Evolutionary conservation across 2,888 invertebrate genomes (phyloP), one percentile per base, ranked within the genome.

Genomic region (Sesamia inferens): DNA sequence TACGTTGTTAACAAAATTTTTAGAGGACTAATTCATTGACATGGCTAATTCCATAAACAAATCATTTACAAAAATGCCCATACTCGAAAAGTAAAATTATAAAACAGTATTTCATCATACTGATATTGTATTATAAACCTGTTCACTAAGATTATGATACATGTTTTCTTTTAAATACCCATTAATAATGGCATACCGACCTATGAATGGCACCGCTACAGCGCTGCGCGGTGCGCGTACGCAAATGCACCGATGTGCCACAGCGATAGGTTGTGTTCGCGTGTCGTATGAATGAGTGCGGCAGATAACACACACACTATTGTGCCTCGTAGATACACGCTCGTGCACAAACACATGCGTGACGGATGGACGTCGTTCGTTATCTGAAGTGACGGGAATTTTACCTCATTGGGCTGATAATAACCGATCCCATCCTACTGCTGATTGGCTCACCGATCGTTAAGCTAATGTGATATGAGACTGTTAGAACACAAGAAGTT

Each of bases 191-290:
- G 82, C 47, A 70, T 81, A 76, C 71, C 77, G 74, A 83, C 74
- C 64, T 77, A 89, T 91, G 90, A 90, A 90, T 90, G 90, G 79
- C 83, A 62, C 55, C 19, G 69, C 71, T 63, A 13, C 24, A 69
- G 79, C 71, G 68, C 62, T 73, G 81, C 76, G 79, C 71, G 68
- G 61, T 73, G 81, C 76, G 82, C 84, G 84, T 88, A 84, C 82
- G 82, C 83, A 82, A 81, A 80, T 78, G 70, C 78, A 78, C 74
- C 74, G 76, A 79, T 69, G 67, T 73, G 71, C 68, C 69, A 74
- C 86, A 73, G 70, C 63, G 65, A 71, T 70, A 68, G 66, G 64
- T 31, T 61, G 31, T 16, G 57, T 51, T 31, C 62, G 31, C 24
- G 57, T 51, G 65, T 67, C 55, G 69, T 79, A 81, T 90, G 89